Conservation (phyloP, 2,113 vertebrate species). For the Corapipo altera region DNA sequence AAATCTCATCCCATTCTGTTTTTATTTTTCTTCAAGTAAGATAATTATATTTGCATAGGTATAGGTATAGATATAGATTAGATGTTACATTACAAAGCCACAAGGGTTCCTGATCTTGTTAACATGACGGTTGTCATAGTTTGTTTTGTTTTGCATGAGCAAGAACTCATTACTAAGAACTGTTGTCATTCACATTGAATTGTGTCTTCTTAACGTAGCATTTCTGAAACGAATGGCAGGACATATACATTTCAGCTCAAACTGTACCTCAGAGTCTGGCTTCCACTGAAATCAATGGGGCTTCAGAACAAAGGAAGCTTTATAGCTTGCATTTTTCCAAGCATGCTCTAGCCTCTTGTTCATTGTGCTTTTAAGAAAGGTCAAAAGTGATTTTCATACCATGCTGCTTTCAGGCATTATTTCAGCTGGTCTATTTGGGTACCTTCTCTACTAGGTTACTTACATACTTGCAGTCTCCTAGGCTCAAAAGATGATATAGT, state of each 20-base stretch:
- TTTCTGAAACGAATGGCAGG: constrained; percentile 40
- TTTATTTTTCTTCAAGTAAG: constrained; percentile 28
- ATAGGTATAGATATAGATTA: constrained; percentile 40
- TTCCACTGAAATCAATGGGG: not conserved
- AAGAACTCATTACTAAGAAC: constrained; percentile 42
- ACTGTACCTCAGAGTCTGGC: not conserved
- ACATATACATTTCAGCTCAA: not conserved
- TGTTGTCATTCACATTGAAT: constrained; percentile 48
- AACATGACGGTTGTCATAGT: constrained; percentile 57
- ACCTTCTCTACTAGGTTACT: not conserved
- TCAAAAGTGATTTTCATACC: not conserved
- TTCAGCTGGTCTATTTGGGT: not conserved
- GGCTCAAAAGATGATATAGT: not conserved
- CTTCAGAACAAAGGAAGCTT: constrained; percentile 12
- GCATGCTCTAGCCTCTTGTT: not conserved
- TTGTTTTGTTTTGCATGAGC: constrained; percentile 60
- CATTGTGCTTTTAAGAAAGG: not conserved
- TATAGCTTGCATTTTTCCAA: not conserved
- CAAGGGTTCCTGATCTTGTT: constrained; percentile 53
- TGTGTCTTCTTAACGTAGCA: constrained; percentile 17
- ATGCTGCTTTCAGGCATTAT: not conserved
- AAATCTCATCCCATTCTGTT: constrained; percentile 16
- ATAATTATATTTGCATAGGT: constrained; percentile 50
- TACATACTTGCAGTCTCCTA: not conserved
- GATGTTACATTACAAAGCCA: constrained; percentile 48